Evolutionary conservation across 2,797 vertebrate genomes (phyloP).

Genomic region (Manis javanica): DNA sequence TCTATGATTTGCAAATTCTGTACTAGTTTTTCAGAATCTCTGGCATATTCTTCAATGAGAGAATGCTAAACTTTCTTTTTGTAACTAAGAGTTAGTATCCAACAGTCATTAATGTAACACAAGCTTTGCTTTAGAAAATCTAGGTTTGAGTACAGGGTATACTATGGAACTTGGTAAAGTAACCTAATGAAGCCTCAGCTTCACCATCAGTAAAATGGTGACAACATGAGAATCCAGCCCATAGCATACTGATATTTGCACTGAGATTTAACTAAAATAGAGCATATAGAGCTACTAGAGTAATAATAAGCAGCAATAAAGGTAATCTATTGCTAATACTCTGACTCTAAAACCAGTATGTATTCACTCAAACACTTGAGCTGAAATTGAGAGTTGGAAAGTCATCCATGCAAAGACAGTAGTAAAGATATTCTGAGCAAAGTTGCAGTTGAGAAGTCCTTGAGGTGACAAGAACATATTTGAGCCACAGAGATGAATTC

Average conservation of each 20-base stretch:
- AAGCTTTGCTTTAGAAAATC: neutral
- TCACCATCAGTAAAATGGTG: neutral
- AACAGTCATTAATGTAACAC: neutral
- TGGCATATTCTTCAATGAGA: neutral
- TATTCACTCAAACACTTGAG: neutral
- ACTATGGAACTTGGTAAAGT: neutral
- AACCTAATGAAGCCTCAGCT: neutral
- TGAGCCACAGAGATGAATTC: neutral
- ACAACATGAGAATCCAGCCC: neutral
- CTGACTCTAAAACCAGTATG: neutral
- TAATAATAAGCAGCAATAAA: neutral
- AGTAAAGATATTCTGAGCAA: neutral
- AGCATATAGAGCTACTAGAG: neutral
- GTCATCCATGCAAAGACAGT: neutral
- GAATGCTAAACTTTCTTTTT: neutral
- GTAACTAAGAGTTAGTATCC: neutral
- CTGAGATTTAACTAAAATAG: conserved; percentile 1
- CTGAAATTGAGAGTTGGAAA: neutral
- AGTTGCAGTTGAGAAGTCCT: neutral
- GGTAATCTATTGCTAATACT: neutral
- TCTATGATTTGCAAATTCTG: neutral
- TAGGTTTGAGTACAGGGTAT: neutral
- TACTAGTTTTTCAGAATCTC: neutral
- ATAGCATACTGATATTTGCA: neutral
- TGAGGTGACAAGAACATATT: neutral